Conservation (phyloP, 1,140 invertebrate genomes). For the Eumaeus atala region DNA sequence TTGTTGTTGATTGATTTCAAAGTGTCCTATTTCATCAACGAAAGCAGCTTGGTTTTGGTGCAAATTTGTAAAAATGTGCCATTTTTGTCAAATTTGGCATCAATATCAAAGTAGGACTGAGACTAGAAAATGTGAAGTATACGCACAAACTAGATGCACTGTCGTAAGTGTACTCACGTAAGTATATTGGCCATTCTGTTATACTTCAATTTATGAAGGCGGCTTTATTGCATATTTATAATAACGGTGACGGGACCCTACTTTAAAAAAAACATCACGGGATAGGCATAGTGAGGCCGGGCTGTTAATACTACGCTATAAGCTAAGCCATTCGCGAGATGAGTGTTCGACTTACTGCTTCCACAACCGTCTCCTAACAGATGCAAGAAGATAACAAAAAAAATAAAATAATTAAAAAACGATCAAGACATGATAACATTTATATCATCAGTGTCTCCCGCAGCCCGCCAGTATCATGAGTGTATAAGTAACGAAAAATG, state of each 20-base stretch:
- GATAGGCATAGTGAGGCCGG: conserved; percentile 17
- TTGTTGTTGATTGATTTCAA: too few species aligned
- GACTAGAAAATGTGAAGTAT: too few species aligned
- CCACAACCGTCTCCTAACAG: conserved; percentile 73
- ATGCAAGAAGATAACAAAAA: conserved; percentile 71
- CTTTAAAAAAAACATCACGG: conserved; percentile 19
- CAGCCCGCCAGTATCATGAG: conserved; percentile 31
- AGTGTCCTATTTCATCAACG: too few species aligned
- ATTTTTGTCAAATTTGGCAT: too few species aligned
- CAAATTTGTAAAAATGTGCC: too few species aligned
- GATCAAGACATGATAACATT: conserved; percentile 45
- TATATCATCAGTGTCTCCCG: conserved; percentile 13
- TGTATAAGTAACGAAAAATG: conserved; percentile 27
- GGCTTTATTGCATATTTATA: neutral
- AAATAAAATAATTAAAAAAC: conserved; percentile 59
- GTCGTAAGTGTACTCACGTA: too few species aligned
- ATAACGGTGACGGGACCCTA: conserved; percentile 1
- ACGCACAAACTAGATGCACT: too few species aligned
- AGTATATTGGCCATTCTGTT: too few species aligned
- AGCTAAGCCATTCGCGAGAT: conserved; percentile 66
- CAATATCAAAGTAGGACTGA: too few species aligned
- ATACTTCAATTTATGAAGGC: too few species aligned
- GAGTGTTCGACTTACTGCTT: conserved; percentile 71
- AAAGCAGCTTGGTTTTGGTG: too few species aligned
- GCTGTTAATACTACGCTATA: conserved; percentile 57